A percentile compares a stretch with the other conserved stretches of the same genome.
Conservation (phyloP, 1,140 invertebrate species). For the Philopotamus ludificatus region DNA sequence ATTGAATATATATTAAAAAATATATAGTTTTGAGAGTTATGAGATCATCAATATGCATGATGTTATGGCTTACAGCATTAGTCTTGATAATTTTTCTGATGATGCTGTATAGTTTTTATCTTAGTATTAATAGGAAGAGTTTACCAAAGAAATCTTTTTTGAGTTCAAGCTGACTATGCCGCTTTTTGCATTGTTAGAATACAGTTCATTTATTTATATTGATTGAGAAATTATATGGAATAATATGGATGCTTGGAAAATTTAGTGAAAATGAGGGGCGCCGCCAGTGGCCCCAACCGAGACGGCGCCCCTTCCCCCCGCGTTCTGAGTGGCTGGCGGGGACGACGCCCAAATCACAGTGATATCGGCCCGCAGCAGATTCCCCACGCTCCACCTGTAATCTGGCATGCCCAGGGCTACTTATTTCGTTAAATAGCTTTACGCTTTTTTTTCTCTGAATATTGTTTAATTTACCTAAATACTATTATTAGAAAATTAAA, state of each 20-base stretch:
- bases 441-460: too few species aligned
- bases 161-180: background rate
- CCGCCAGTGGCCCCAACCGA: background rate
- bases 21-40: too few species aligned
- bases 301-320: background rate
- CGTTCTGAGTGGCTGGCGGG: background rate
- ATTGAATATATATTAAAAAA: too few species aligned
- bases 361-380: conserved; percentile 3
- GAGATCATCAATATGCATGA: too few species aligned
- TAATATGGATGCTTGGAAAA: background rate
- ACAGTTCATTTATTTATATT: background rate
- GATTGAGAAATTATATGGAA: background rate
- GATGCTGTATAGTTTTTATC: too few species aligned
- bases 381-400: conserved; percentile 4
- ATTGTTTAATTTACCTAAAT: too few species aligned
- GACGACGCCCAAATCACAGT: conserved; percentile 11
- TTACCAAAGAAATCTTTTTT: background rate
- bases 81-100: too few species aligned
- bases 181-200: background rate
- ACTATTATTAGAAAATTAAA: too few species aligned
- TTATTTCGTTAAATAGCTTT: too few species aligned
- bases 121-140: too few species aligned
- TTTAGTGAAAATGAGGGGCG: background rate
- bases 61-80: too few species aligned
- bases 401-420: conserved; percentile 5